A percentile compares a stretch with the other conserved stretches of the same genome.
These are phyloP conservation scores for Oasisia sp. DNA, from an alignment of 2,888 invertebrate genomes.

Conservation along the genomic window DNA sequence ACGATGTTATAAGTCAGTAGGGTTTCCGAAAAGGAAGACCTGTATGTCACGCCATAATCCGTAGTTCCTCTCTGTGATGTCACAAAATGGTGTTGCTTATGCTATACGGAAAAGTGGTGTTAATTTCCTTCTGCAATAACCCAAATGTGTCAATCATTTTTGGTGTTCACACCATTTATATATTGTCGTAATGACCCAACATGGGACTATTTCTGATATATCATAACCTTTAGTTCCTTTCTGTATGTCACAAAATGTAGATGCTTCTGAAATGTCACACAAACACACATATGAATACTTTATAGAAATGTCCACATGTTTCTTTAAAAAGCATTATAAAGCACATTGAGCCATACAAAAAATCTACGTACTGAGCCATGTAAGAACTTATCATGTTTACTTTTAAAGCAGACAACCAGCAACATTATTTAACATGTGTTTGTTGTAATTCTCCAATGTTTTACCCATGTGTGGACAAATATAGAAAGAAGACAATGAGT, in stretches of 20 bases:
- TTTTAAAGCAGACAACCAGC: neutral
- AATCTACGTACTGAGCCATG: too few species aligned
- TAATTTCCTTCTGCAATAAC: neutral
- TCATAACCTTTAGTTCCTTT: neutral
- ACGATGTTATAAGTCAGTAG: neutral
- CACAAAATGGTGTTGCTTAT: neutral
- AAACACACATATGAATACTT: neutral
- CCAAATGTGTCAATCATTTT: neutral
- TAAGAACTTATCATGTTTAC: too few species aligned
- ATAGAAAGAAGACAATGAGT: too few species aligned
- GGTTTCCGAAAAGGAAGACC: too few species aligned
- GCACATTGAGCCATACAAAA: too few species aligned
- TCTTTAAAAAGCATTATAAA: neutral
- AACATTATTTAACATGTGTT: neutral
- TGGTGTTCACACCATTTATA: neutral
- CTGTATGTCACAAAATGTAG: neutral
- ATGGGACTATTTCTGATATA: neutral
- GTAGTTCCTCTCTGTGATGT: neutral
- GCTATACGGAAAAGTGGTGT: neutral
- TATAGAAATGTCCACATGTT: neutral
- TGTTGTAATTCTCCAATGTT: neutral
- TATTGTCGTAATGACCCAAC: neutral
- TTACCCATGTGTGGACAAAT: too few species aligned
- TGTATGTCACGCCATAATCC: too few species aligned
- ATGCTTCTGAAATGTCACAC: neutral